Base-by-base conservation (phyloP, 2,113 vertebrate species). In the Myrmophylax atrothorax region DNA sequence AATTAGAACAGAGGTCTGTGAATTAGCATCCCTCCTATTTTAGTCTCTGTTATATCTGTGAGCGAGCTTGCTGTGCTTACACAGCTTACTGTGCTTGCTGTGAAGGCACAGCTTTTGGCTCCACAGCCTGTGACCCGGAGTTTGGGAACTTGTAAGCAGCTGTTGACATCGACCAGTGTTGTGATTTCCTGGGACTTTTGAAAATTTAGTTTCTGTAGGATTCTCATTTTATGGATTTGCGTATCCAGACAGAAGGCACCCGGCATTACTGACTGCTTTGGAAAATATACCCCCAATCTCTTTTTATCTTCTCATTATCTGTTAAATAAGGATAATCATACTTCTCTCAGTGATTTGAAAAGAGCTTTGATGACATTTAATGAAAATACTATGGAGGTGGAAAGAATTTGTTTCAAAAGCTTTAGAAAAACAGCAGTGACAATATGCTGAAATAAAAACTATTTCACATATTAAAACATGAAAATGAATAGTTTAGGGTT, bases 321-420 rank as follows among this genome's bases (percentile, higher is more conserved):
- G 59, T 95, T 96, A 96, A 96, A 94, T 91, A 96, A 95, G 73
- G 90, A 89, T 95, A 96, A 95, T 95, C 80, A 92, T 93, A 95
- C 77, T 96, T 94, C 81, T 94, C 64, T 87, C 44, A 20, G 64
- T 84, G 73, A 79, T 94, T 72, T 93, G 76, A 92, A 97, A 94
- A 90, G 90, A 84, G 68, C 56, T 92, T 80, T 95, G 88, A 93
- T 97, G 82, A 68, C 85, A 93, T 93, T 94, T 93, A 92, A 84
- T 96, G 86, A 96, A 96, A 96, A 95, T 95, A 94, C 79, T 95
- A 84, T 81, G 76, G 79, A 96, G 85, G 85, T 96, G 88, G 85
- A 90, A 93, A 93, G 76, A 93, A 90, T 94, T 95, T 89, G 69
- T 96, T 95, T 96, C 92, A 89, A 93, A 93, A 95, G 88, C 92